Base-by-base conservation (phyloP, 2,113 vertebrate genomes). In the Sapajus apella region DNA sequence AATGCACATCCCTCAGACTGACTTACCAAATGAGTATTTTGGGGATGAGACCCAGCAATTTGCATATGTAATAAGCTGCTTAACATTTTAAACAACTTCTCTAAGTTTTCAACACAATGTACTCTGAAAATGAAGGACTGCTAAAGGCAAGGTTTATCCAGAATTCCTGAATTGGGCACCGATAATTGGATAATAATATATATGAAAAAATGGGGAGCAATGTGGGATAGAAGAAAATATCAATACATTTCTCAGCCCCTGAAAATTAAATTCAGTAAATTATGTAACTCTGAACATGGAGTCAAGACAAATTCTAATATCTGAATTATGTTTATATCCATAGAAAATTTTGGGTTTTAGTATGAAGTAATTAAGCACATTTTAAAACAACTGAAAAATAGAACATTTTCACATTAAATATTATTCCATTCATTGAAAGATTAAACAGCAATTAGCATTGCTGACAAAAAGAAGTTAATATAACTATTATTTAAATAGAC, bases 401-500 rank as follows among this genome's bases (percentile, higher is more conserved):
- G 37, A 91, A 45, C 84, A 61, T n/a, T 66, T 80, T 95, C 30
- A 94, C 91, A 45, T 89, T 94, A 93, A 86, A 56, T 68, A 83
- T 95, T 73, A 84, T 81, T 87, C 80, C 25, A 95, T 58, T 61
- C 45, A 94, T 64, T 47, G 82, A 83, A 82, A 55, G 68, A 79
- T 73, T 92, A 92, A 88, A 75, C 32, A 93, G 45, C 13, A 81
- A 35, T 68, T 47, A 91, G 55, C 32, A 77, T 9, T 64, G 45
- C 3, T 94, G 21, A 81, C 16, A 93, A 9, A 58, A 86, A 66
- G 77, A 25, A 94, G n/a, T 56, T 77, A 70, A 55, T 45, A 73
- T 37, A 85, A 83, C 56, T 95, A 81, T 47, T 89, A 83, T 80
- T 76, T 92, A 90, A 97, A 88, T 47, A 94, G 30, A 91, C 18